These are phyloP conservation scores for Hoplostethus mediterraneus DNA, from an alignment of 2,797 vertebrate species.

Conservation along the genomic window DNA sequence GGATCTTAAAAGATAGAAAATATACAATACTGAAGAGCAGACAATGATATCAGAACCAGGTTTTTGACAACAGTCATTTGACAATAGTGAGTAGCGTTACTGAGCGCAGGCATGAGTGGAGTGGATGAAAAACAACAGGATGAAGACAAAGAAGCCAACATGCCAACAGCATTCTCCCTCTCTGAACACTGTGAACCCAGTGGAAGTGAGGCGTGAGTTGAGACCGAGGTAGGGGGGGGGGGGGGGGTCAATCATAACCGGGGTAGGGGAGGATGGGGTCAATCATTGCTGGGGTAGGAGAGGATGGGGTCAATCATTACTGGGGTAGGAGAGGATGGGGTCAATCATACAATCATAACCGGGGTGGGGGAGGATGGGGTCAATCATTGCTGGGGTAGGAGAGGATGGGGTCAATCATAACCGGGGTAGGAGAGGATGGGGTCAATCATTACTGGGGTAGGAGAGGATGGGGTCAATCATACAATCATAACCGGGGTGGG, in stretches of 20 bases:
- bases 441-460: constrained; percentile 20
- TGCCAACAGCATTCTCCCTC: constrained; percentile 72
- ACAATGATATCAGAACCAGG: neutral
- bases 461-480: neutral
- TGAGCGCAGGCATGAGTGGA: neutral
- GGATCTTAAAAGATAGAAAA: constrained; percentile 14
- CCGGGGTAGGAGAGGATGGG: neutral
- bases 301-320: constrained; percentile 26
- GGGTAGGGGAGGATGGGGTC: constrained; percentile 16
- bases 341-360: too few species aligned
- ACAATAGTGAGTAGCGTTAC: neutral
- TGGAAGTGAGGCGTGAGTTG: constrained; percentile 33
- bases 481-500: too few species aligned
- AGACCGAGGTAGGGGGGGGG: constrained; percentile 23
- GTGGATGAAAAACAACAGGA: constrained; percentile 34
- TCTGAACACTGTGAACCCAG: constrained; percentile 35
- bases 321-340: neutral
- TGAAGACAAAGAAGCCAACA: constrained; percentile 44
- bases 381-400: constrained; percentile 26
- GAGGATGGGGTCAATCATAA: neutral
- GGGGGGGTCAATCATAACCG: constrained; percentile 20
- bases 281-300: constrained; percentile 10
- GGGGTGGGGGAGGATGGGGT: too few species aligned
- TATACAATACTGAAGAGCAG: constrained; percentile 7
- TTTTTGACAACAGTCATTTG: neutral